A percentile compares a stretch with the other conserved stretches of the same genome.
Evolutionary conservation across 2,113 vertebrate species (phyloP).

Genomic region (Cavia aperea): DNA sequence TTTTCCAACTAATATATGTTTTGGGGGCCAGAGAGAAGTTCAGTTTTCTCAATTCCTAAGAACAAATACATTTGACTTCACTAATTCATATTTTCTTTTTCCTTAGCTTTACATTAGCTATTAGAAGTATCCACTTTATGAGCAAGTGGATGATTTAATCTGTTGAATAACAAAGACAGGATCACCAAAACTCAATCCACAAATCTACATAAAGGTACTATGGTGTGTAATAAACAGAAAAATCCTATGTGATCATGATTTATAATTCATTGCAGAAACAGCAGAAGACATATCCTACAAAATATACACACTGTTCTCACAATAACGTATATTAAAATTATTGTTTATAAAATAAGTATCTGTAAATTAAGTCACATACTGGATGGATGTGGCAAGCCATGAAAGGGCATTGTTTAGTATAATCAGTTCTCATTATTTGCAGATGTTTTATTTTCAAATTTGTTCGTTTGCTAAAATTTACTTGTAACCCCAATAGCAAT

Average conservation of each 20-base stretch:
- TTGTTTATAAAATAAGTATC: not conserved
- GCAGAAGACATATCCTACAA: not conserved
- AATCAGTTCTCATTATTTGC: not conserved
- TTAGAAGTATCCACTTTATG: not conserved
- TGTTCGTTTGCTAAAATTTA: not conserved
- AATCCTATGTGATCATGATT: not conserved
- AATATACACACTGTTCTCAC: not conserved
- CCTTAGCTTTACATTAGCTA: not conserved
- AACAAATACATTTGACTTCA: not conserved
- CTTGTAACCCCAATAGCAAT: not conserved
- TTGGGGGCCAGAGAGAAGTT: not conserved
- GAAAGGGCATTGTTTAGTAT: not conserved
- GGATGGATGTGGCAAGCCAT: not conserved
- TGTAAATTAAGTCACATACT: not conserved
- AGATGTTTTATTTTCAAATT: not conserved
- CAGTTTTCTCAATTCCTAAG: not conserved
- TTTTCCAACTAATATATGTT: not conserved
- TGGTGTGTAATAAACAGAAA: not conserved
- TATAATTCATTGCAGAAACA: not conserved
- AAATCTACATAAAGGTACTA: not conserved
- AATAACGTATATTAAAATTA: not conserved
- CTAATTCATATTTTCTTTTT: not conserved
- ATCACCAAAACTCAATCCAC: not conserved
- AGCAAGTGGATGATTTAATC: not conserved
- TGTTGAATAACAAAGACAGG: not conserved